Conservation (phyloP, 2,113 vertebrate species). For the Addax nasomaculatus region DNA sequence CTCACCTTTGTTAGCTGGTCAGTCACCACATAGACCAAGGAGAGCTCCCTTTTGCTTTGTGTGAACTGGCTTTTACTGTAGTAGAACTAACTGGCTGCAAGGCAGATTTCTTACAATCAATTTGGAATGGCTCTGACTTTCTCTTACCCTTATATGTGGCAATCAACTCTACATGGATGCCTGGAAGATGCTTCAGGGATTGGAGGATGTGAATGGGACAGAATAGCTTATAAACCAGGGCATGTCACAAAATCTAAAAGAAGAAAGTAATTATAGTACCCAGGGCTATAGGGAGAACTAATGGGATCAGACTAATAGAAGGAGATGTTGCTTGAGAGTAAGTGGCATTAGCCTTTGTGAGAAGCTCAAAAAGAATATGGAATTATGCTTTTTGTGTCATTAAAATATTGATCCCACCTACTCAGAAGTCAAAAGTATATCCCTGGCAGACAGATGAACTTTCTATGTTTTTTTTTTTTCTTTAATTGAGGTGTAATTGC, state of each 20-base stretch:
- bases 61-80: neutral
- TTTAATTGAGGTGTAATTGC: neutral
- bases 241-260: neutral
- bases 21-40: neutral
- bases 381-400: neutral
- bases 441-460: neutral
- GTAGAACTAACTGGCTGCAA: neutral
- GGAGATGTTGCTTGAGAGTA: neutral
- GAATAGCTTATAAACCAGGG: neutral
- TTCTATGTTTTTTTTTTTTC: neutral
- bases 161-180: neutral
- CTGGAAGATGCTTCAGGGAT: neutral
- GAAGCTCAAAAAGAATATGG: neutral
- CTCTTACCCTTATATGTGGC: neutral
- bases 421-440: neutral
- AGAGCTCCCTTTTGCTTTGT: neutral
- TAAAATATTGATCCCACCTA: neutral
- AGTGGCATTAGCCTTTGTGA: neutral
- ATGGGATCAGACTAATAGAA: constrained; percentile 10
- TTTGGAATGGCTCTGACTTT: constrained; percentile 8
- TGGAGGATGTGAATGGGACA: neutral
- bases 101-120: constrained; percentile 5
- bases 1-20: neutral
- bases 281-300: neutral
- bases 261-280: neutral